These are phyloP conservation scores for Columba livia DNA, from an alignment of 2,113 vertebrate species.

Conservation along the genomic window DNA sequence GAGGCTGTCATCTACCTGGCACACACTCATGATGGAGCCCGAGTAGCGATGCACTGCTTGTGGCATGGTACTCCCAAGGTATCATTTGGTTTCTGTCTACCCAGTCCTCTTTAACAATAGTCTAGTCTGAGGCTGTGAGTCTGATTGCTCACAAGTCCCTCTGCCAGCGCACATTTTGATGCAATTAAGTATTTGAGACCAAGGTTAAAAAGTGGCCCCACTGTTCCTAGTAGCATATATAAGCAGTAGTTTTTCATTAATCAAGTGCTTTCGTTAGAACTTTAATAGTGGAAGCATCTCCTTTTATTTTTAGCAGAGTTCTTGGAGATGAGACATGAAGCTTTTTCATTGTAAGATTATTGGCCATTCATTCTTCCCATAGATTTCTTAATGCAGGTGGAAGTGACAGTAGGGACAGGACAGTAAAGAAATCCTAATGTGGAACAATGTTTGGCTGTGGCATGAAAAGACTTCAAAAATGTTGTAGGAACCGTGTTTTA, in stretches of 20 bases:
- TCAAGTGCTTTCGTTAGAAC: neutral
- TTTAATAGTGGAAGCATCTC: neutral
- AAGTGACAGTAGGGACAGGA: neutral
- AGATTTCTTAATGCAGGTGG: neutral
- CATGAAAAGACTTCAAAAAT: neutral
- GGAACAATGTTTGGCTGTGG: neutral
- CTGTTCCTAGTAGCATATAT: neutral
- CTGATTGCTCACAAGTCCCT: neutral
- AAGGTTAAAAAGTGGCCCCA: neutral
- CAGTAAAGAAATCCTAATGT: neutral
- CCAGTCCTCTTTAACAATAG: neutral
- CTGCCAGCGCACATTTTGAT: neutral
- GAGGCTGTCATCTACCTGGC: slow-evolving; percentile 93
- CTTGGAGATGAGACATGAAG: neutral
- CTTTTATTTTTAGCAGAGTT: neutral
- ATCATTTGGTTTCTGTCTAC: neutral
- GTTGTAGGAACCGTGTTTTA: neutral
- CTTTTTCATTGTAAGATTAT: neutral
- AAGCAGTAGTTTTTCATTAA: neutral
- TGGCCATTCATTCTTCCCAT: neutral
- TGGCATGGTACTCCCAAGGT: slow-evolving; percentile 98
- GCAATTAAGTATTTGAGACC: neutral
- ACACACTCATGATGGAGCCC: slow-evolving; percentile 92
- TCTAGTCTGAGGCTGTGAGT: neutral
- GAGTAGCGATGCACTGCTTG: slow-evolving; percentile 93